phyloP scores from a whole-genome alignment of 92 coral and sea anemone species.

The Epizoanthus stellaris region DNA sequence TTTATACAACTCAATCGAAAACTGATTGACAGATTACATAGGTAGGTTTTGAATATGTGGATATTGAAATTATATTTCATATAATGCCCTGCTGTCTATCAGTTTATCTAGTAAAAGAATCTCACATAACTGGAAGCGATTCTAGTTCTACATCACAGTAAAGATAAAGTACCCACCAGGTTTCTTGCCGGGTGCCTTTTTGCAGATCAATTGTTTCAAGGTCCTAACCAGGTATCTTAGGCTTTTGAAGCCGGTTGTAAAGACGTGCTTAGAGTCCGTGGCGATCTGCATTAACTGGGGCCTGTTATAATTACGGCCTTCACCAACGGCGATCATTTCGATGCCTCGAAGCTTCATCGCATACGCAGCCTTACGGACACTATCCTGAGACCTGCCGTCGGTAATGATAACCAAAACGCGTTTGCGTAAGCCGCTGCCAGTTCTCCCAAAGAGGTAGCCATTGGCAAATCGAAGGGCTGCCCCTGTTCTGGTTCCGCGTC shows the following conservation, averaged over 20 bases:
- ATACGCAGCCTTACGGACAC: slow-evolving; percentile 5
- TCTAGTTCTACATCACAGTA: too few relatives aligned
- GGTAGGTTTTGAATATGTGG: too few relatives aligned
- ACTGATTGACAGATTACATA: too few relatives aligned
- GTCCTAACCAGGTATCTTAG: background rate
- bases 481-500: slow-evolving; percentile 34
- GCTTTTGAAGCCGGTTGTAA: slow-evolving; percentile 12
- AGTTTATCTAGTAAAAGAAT: too few relatives aligned
- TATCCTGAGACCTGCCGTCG: slow-evolving; percentile 10
- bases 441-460: slow-evolving; percentile 5
- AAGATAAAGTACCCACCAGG: too few relatives aligned
- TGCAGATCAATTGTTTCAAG: slow-evolving; percentile 19
- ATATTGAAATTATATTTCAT: too few relatives aligned
- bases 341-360: slow-evolving; percentile 12
- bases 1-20: too few relatives aligned
- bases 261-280: slow-evolving; percentile 1
- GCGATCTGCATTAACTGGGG: slow-evolving; percentile 25
- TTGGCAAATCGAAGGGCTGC: slow-evolving; percentile 13
- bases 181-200: slow-evolving; percentile 32
- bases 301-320: background rate
- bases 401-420: slow-evolving; percentile 18
- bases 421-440: slow-evolving; percentile 8
- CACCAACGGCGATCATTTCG: background rate
- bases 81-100: too few relatives aligned
- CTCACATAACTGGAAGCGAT: too few relatives aligned